Evolutionary conservation across 2,113 vertebrate genomes (phyloP).

Genomic region (Aplodontia rufa): DNA sequence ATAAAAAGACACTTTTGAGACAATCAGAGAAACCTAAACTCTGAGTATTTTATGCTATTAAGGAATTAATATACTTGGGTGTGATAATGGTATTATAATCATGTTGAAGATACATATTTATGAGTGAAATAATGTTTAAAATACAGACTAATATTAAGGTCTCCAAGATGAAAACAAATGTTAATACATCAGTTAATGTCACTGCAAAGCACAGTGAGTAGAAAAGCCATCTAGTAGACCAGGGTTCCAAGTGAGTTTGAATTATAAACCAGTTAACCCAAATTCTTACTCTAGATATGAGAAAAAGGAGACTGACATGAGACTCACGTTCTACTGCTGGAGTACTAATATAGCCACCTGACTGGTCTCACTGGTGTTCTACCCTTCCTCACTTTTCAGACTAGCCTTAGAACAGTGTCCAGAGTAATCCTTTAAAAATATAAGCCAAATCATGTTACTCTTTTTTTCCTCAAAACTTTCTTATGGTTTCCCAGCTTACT

Average conservation of each 20-base stretch:
- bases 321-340: background rate
- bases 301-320: background rate
- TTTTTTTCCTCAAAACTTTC: background rate
- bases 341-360: background rate
- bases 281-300: background rate
- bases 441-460: constrained; percentile 10
- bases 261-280: background rate
- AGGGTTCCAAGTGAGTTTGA: background rate
- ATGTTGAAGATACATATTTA: background rate
- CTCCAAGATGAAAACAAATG: background rate
- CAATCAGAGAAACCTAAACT: background rate
- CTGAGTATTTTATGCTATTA: background rate
- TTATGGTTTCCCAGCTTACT: background rate
- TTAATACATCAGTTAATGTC: background rate
- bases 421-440: background rate
- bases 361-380: background rate
- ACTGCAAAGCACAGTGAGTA: constrained; percentile 2
- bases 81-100: background rate
- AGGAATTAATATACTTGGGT: background rate
- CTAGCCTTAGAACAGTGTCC: background rate
- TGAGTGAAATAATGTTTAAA: background rate
- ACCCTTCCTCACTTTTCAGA: background rate
- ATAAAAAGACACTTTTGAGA: too few relatives aligned
- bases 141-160: background rate
- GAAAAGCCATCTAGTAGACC: background rate